Conservation (phyloP, 2,113 vertebrate genomes). For the Saguinus imperator region DNA sequence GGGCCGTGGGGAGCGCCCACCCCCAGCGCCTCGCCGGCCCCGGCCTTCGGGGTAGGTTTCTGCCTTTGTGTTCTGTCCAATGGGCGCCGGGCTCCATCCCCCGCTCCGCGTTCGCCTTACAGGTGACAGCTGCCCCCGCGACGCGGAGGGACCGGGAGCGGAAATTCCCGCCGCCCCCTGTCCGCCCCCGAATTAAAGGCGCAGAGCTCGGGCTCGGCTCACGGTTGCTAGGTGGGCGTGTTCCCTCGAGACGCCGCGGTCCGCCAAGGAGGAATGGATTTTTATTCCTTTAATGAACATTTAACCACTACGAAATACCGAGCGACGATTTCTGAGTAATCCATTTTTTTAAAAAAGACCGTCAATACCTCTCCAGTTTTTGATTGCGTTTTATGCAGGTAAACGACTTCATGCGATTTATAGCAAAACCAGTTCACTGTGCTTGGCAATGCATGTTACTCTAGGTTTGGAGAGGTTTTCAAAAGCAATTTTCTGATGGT, state of each 20-base stretch:
- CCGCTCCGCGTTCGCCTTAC: slow-evolving; percentile 46
- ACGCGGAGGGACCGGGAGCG: background rate
- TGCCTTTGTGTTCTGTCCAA: background rate
- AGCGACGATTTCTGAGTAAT: background rate
- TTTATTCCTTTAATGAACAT: background rate
- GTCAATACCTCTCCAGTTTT: background rate
- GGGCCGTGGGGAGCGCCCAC: background rate
- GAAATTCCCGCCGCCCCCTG: background rate
- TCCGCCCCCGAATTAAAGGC: slow-evolving; percentile 64
- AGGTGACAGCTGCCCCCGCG: slow-evolving; percentile 65
- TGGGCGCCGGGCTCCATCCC: slow-evolving; percentile 56
- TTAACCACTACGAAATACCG: background rate
- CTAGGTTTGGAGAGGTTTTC: background rate
- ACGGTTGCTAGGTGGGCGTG: slow-evolving; percentile 73
- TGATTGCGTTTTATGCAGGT: background rate
- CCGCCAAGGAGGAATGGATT: background rate
- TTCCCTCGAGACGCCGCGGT: background rate
- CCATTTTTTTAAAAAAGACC: background rate
- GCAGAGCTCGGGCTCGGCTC: background rate
- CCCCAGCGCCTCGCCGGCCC: background rate
- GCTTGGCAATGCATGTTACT: background rate
- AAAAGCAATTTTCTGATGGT: slow-evolving; percentile 6
- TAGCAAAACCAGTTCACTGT: background rate
- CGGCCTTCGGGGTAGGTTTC: background rate
- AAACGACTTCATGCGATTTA: background rate